A percentile compares a stretch with the other conserved stretches of the same genome.
Evolutionary conservation across 2,888 invertebrate species (phyloP).

Genomic region (Mechanitis messenoides): DNA sequence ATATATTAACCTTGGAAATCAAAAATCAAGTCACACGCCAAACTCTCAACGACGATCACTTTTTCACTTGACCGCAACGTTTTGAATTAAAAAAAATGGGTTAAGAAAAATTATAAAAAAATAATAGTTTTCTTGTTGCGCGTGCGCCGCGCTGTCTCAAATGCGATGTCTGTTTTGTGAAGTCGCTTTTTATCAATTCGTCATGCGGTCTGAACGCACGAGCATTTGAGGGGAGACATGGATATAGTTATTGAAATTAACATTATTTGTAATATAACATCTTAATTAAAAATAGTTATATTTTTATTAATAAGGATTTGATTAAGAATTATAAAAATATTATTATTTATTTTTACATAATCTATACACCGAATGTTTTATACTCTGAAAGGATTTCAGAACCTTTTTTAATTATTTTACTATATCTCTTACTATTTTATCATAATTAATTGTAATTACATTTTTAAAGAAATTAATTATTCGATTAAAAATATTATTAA

Average conservation of each 20-base stretch:
- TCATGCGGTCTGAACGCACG: conserved; percentile 59
- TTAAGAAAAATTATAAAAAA: conserved; percentile 35
- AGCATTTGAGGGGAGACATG: conserved; percentile 40
- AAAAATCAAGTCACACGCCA: conserved; percentile 71
- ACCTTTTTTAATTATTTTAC: no score
- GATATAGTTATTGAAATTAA: neutral
- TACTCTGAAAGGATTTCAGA: no score
- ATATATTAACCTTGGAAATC: conserved; percentile 65
- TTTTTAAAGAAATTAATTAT: no score
- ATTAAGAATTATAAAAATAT: no score
- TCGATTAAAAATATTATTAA: no score
- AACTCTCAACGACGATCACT: conserved; percentile 67
- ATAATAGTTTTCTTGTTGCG: conserved; percentile 34
- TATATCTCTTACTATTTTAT: no score
- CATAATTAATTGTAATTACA: no score
- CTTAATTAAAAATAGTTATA: no score
- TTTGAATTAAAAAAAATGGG: conserved; percentile 45
- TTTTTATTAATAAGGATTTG: no score
- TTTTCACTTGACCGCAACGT: conserved; percentile 70
- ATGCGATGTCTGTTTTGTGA: conserved; percentile 48
- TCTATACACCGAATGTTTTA: no score
- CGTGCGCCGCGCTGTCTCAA: conserved; percentile 53
- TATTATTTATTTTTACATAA: no score
- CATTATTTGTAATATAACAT: neutral
- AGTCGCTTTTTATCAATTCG: conserved; percentile 70